phyloP scores from a whole-genome alignment of 2,113 vertebrate genomes.

The Peromyscus leucopus region DNA sequence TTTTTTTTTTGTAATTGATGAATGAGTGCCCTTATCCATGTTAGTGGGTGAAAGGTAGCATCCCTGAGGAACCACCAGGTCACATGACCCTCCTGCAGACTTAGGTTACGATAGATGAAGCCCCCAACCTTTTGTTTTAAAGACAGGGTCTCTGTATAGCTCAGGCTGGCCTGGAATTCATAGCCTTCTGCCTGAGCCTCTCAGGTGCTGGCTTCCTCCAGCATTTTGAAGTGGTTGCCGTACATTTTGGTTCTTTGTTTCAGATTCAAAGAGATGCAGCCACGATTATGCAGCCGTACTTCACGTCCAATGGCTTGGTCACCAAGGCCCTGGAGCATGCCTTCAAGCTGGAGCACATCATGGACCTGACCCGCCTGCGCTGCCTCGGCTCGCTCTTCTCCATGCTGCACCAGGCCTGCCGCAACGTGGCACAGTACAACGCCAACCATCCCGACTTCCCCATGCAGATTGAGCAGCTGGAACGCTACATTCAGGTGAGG shows the following conservation, averaged over 20 bases:
- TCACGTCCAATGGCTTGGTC: constrained; percentile 96
- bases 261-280: constrained; percentile 97
- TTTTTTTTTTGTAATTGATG: not conserved
- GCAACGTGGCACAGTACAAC: constrained; percentile 97
- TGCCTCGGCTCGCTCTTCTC: constrained; percentile 97
- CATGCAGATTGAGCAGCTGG: constrained; percentile 97
- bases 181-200: not conserved
- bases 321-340: constrained; percentile 98
- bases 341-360: constrained; percentile 98
- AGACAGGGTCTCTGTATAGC: not conserved
- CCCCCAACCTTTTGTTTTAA: not conserved
- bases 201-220: not conserved
- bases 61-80: not conserved
- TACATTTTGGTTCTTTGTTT: not conserved
- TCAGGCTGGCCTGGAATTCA: not conserved
- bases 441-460: constrained; percentile 99
- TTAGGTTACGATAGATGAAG: fast-evolving
- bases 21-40: not conserved
- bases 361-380: constrained; percentile 98
- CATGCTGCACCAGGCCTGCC: constrained; percentile 98
- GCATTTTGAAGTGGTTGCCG: not conserved
- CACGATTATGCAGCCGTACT: constrained; percentile 95
- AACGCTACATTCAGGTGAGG: constrained; percentile 96
- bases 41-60: fast-evolving
- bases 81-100: fast-evolving